phyloP scores from a whole-genome alignment of 2,888 invertebrate species.

The Drosophila demipolita region DNA sequence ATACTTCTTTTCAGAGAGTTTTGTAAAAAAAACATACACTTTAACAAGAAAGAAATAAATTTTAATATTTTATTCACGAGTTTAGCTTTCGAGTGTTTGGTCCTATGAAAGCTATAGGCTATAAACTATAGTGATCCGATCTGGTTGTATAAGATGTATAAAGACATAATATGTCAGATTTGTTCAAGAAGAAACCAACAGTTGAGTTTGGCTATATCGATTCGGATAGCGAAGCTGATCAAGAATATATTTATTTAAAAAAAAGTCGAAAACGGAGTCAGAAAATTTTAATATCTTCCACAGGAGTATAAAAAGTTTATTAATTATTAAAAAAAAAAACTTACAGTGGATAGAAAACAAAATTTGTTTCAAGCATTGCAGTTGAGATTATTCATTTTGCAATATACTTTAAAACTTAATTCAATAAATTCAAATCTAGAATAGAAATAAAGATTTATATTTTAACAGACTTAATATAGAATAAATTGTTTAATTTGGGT shows the following conservation, averaged over 20 bases:
- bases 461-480: not conserved
- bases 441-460: not conserved
- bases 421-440: not conserved
- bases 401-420: not conserved
- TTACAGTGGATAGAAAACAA: not conserved
- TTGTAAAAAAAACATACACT: not conserved
- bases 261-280: not conserved
- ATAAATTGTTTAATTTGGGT: not conserved
- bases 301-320: too few relatives aligned
- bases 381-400: not conserved
- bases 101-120: too few relatives aligned
- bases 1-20: not conserved
- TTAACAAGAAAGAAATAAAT: not conserved
- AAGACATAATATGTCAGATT: not conserved
- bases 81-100: not conserved
- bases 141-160: fast-evolving
- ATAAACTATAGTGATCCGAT: not conserved
- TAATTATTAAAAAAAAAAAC: not conserved
- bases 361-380: not conserved
- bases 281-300: not conserved
- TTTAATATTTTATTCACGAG: not conserved
- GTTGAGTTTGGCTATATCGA: not conserved
- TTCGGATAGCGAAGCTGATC: not conserved
- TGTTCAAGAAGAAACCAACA: not conserved
- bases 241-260: not conserved